Evolutionary conservation across 2,113 vertebrate genomes (phyloP).

Genomic region (Bos indicus): DNA sequence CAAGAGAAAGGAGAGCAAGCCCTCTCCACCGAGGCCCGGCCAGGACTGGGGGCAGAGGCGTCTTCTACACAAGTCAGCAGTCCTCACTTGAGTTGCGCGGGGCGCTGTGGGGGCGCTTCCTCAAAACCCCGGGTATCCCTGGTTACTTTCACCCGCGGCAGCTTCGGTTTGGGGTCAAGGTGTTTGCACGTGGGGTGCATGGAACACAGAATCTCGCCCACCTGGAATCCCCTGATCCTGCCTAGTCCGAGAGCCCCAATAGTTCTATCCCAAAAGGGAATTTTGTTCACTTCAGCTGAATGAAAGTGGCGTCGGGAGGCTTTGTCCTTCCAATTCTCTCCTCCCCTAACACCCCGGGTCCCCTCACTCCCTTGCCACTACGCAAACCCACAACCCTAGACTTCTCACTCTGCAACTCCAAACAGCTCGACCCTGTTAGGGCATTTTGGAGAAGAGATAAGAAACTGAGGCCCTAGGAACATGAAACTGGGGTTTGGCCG

Average conservation of each 20-base stretch:
- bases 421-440: not conserved
- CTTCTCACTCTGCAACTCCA: not conserved
- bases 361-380: not conserved
- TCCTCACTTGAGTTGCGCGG: accelerated
- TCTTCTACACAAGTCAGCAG: not conserved
- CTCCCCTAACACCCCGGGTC: not conserved
- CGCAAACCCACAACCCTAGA: not conserved
- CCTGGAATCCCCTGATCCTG: not conserved
- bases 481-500: not conserved
- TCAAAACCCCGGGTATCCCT: not conserved
- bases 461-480: not conserved
- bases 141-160: not conserved
- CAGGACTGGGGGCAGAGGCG: accelerated
- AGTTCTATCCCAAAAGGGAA: not conserved
- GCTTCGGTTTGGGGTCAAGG: not conserved
- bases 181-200: not conserved
- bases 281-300: not conserved
- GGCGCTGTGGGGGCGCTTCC: accelerated
- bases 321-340: not conserved
- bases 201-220: not conserved
- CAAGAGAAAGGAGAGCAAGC: not conserved
- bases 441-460: not conserved
- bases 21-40: accelerated
- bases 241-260: accelerated
- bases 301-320: not conserved